Conservation (phyloP, 2,113 vertebrate genomes). For the Sisor rabdophorus region DNA sequence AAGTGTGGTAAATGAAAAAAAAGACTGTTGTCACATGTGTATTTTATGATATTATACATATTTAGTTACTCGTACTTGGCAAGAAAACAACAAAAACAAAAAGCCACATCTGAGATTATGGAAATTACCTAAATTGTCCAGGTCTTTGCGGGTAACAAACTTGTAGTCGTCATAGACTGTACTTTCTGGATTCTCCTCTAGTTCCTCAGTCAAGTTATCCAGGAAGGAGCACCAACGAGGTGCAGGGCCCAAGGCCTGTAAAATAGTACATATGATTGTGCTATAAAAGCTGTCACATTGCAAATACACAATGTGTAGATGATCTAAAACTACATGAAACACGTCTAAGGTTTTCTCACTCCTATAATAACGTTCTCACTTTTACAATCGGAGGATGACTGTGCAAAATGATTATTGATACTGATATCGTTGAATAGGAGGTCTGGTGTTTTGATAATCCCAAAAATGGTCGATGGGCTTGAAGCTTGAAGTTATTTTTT, state of each 20-base stretch:
- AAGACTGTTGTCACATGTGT: no score
- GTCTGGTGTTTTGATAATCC: no score
- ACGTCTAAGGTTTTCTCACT: no score
- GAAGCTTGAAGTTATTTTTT: no score
- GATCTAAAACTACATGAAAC: neutral
- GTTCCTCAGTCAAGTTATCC: conserved; percentile 91
- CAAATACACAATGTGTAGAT: neutral
- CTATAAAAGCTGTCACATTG: neutral
- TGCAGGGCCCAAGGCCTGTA: conserved; percentile 88
- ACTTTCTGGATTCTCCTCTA: conserved; percentile 94
- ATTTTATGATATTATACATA: neutral
- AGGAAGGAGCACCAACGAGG: conserved; percentile 97
- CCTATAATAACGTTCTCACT: no score
- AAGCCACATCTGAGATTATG: neutral
- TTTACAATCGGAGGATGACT: no score
- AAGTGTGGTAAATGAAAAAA: no score
- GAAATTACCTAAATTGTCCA: conserved; percentile 86
- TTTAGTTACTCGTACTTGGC: neutral
- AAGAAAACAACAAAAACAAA: neutral
- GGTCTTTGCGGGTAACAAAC: conserved; percentile 91
- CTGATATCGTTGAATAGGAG: no score
- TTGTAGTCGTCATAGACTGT: conserved; percentile 98
- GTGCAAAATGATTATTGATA: no score
- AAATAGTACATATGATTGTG: neutral
- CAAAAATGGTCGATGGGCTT: no score